phyloP scores from a whole-genome alignment of 2,113 vertebrate species.

The Gymnogyps californianus region DNA sequence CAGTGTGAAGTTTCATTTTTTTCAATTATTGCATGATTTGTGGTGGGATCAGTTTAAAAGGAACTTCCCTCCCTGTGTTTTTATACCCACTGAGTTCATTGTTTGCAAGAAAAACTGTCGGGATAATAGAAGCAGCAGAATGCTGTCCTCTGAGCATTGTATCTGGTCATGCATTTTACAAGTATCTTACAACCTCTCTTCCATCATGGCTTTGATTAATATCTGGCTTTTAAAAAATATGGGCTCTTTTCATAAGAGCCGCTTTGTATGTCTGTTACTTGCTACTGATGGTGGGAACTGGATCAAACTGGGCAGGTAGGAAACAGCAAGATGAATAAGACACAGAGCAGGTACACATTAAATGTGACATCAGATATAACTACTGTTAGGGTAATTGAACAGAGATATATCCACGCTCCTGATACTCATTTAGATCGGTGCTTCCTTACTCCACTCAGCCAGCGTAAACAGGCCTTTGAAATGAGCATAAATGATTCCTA shows the following conservation, averaged over 20 bases:
- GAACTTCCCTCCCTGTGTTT: background rate
- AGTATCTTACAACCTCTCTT: background rate
- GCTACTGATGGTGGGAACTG: background rate
- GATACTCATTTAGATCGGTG: fast-evolving
- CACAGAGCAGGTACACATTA: background rate
- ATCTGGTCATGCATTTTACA: background rate
- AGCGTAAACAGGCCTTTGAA: background rate
- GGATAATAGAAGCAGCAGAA: background rate
- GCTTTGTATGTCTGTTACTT: background rate
- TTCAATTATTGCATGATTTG: background rate
- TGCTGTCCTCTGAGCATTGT: background rate
- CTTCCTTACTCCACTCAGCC: background rate
- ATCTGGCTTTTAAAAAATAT: background rate
- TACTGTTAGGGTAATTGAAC: background rate
- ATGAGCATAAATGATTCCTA: fast-evolving
- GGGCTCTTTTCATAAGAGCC: background rate
- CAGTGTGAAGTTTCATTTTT: background rate
- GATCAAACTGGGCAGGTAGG: slow-evolving; percentile 3
- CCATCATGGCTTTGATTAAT: slow-evolving; percentile 38
- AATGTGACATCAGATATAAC: background rate
- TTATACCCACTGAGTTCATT: background rate
- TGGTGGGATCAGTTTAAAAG: background rate
- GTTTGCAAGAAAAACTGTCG: background rate
- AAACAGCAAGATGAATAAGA: background rate
- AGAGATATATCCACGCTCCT: background rate